Conservation (phyloP, 2,888 invertebrate genomes). For the Leucoma salicis region DNA sequence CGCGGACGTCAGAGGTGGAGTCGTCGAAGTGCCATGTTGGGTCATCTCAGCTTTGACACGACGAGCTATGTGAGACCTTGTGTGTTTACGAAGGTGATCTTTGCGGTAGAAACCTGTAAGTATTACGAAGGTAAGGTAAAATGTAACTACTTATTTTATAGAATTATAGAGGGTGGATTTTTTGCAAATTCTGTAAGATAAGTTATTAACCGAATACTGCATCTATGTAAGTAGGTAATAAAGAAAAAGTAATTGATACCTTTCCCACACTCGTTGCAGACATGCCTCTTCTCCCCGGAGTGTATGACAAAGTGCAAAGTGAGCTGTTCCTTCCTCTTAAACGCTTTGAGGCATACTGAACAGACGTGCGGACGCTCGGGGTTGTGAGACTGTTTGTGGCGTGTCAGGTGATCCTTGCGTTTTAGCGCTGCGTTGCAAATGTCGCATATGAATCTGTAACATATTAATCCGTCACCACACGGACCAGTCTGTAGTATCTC, state of each 20-base stretch:
- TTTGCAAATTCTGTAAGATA: no score
- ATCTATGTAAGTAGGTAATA: background rate
- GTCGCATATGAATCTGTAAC: constrained; percentile 89
- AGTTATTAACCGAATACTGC: no score
- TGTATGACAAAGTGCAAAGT: constrained; percentile 95
- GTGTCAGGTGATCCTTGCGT: constrained; percentile 92
- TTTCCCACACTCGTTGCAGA: constrained; percentile 94
- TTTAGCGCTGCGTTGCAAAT: constrained; percentile 94
- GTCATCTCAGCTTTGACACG: constrained; percentile 92
- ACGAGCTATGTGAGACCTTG: constrained; percentile 91
- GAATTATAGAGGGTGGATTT: no score
- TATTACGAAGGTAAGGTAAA: background rate
- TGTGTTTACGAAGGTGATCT: constrained; percentile 93
- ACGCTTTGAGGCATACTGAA: constrained; percentile 93
- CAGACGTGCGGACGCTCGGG: constrained; percentile 94
- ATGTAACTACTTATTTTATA: no score
- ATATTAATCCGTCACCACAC: no score
- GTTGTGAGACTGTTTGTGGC: constrained; percentile 94
- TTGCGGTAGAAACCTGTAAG: constrained; percentile 89
- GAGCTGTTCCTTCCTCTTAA: constrained; percentile 94
- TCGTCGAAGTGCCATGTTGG: constrained; percentile 80
- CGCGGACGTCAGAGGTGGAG: constrained; percentile 39
- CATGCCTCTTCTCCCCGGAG: constrained; percentile 93
- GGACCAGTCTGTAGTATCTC: no score
- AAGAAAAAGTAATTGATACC: constrained; percentile 60